These are phyloP conservation scores for Fragum fragum DNA, from an alignment of 2,888 invertebrate genomes.

Conservation along the genomic window DNA sequence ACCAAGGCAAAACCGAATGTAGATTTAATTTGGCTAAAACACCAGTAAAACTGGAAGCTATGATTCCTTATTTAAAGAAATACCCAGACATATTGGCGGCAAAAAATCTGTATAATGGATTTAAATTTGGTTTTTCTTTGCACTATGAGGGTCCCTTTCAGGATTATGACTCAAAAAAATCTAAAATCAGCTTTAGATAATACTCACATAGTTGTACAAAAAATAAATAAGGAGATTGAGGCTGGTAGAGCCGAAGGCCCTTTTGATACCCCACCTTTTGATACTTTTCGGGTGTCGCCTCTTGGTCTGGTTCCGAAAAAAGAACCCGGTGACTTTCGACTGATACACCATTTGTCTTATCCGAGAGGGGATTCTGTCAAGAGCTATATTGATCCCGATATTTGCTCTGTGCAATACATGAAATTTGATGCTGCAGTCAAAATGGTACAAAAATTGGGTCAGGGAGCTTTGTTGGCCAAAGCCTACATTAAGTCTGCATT, in stretches of 20 bases:
- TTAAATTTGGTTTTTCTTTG: slow-evolving; percentile 11
- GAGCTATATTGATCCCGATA: slow-evolving; percentile 2
- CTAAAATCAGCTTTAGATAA: slow-evolving; percentile 9
- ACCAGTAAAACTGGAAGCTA: neutral
- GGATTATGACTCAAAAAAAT: no score
- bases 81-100: slow-evolving; percentile 5
- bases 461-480: slow-evolving; percentile 33
- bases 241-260: no score
- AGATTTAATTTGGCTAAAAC: slow-evolving; percentile 5
- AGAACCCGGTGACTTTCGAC: slow-evolving; percentile 6
- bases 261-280: no score
- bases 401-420: slow-evolving; percentile 33
- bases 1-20: neutral
- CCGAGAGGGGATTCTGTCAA: slow-evolving; percentile 26
- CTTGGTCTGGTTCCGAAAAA: slow-evolving; percentile 28
- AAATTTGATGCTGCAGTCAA: slow-evolving; percentile 89
- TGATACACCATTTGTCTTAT: slow-evolving; percentile 23
- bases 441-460: slow-evolving; percentile 23
- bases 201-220: no score
- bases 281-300: slow-evolving; percentile 14
- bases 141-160: neutral
- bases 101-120: slow-evolving; percentile 4
- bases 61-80: neutral
- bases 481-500: slow-evolving; percentile 34
- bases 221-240: no score